Conservation (phyloP, 2,797 vertebrate genomes). For the Hydrolagus colliei region DNA sequence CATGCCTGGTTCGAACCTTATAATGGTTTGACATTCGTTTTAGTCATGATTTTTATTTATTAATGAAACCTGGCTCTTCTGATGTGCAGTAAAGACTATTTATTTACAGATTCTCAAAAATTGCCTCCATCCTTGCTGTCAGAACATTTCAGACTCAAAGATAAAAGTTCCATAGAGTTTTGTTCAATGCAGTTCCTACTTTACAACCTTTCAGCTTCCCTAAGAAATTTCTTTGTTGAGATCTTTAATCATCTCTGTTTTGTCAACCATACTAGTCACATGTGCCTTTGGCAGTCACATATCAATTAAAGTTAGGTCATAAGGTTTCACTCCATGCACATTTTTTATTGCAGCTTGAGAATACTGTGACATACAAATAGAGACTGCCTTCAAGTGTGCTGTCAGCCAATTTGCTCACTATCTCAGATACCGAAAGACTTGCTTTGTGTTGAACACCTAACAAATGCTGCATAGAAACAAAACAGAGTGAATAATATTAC, state of each 20-base stretch:
- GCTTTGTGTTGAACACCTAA: neutral
- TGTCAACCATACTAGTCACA: neutral
- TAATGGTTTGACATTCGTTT: no score
- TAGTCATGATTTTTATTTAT: neutral
- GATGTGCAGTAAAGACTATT: neutral
- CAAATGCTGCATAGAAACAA: neutral
- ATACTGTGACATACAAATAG: neutral
- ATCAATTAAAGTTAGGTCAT: neutral
- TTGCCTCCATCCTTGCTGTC: neutral
- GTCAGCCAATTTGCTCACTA: neutral
- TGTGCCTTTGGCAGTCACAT: no score
- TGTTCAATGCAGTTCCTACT: no score
- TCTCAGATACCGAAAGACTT: neutral
- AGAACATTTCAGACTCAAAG: neutral
- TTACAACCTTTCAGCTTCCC: neutral
- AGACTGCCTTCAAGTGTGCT: neutral
- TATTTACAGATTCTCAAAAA: neutral
- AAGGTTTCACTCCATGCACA: neutral
- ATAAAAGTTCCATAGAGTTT: neutral
- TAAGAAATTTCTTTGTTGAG: neutral
- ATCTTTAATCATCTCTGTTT: neutral
- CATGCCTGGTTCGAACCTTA: no score
- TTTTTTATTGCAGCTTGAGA: neutral
- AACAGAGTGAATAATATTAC: neutral
- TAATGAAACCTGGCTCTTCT: neutral